Evolutionary conservation across 2,113 vertebrate genomes (phyloP), one percentile per base, ranked within the genome.

Genomic region (Spea bombifrons): DNA sequence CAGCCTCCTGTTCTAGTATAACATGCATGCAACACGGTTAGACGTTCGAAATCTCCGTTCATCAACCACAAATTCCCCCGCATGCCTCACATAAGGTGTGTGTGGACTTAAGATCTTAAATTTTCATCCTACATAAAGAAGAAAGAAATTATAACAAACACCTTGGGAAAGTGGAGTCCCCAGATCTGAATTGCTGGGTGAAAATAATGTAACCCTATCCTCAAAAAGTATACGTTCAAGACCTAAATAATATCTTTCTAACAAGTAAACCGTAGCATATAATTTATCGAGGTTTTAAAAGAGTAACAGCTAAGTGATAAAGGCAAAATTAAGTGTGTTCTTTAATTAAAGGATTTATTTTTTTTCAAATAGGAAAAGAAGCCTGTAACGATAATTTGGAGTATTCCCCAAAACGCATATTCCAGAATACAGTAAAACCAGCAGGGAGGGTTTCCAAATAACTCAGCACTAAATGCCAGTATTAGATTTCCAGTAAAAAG

Each of bases 361-460:
- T 30, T 77, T 74, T 76, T 73, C 80, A 75, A 84, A 82, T 64
- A 30, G 81, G 85, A 84, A 83, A 79, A 82, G 87, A 81, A 83
- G 83, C 86, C 83, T 75, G 81, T 85, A 87, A 87, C 85, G 86
- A 86, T 83, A 88, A 87, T 85, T 86, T 88, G 88, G 81, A 86
- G 88, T 86, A 88, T 87, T 92, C 84, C 81, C 74, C 80, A 83
- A 86, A 82, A 85, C 5, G 3, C 84, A 72, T 80, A 82, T 75
- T 87, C 87, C 91, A 73, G 76, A 79, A 63, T 79, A 73, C 86
- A 86, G 88, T 88, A 89, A 91, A 90, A 88, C 82, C 87, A 90
- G 88, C 86, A 75, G 89, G 91, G 85, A 91, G 87, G 81, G 86
- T 87, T 90, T 91, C 92, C 89, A 90, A 86, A 85, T 84, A 84